Evolutionary conservation across 2,888 invertebrate genomes (phyloP).

Genomic region (Gryllus longicercus): DNA sequence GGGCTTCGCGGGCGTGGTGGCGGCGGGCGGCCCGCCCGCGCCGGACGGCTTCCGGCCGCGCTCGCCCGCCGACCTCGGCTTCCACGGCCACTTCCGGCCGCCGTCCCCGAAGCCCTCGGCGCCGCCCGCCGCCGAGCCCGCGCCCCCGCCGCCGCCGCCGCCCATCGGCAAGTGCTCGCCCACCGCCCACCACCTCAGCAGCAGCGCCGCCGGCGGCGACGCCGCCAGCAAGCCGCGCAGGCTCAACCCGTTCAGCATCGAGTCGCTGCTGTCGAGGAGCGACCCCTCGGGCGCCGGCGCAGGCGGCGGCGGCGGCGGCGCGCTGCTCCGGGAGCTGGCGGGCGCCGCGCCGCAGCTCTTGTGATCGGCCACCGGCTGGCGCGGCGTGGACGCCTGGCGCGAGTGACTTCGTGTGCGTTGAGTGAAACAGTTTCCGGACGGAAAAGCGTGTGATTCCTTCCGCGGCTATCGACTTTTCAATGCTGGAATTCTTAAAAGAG

Average conservation of each 20-base stretch:
- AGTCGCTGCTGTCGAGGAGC: conserved; percentile 69
- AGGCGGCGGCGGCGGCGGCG: too few relatives aligned
- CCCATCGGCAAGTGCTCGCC: neutral
- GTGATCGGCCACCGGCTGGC: neutral
- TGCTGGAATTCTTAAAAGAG: too few relatives aligned
- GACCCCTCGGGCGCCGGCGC: neutral
- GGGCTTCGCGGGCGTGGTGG: neutral
- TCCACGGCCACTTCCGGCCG: conserved; percentile 23
- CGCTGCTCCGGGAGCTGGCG: conserved; percentile 50
- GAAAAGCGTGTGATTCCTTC: too few relatives aligned
- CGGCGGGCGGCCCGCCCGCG: neutral
- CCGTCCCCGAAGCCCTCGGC: conserved; percentile 28
- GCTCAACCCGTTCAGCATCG: conserved; percentile 85
- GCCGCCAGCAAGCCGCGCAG: conserved; percentile 56
- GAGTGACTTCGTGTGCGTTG: too few relatives aligned
- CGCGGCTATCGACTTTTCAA: too few relatives aligned
- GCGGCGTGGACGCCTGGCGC: too few relatives aligned
- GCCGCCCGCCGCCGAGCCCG: conserved; percentile 29
- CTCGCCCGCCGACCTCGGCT: neutral
- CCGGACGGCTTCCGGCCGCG: conserved; percentile 53
- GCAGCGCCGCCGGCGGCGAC: conserved; percentile 49
- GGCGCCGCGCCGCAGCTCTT: neutral
- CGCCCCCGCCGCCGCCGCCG: neutral
- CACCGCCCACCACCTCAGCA: conserved; percentile 42
- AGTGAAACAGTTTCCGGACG: too few relatives aligned